Evolutionary conservation across 2,888 invertebrate species (phyloP), one percentile per base, ranked within the genome.

Genomic region (Deilephila elpenor): DNA sequence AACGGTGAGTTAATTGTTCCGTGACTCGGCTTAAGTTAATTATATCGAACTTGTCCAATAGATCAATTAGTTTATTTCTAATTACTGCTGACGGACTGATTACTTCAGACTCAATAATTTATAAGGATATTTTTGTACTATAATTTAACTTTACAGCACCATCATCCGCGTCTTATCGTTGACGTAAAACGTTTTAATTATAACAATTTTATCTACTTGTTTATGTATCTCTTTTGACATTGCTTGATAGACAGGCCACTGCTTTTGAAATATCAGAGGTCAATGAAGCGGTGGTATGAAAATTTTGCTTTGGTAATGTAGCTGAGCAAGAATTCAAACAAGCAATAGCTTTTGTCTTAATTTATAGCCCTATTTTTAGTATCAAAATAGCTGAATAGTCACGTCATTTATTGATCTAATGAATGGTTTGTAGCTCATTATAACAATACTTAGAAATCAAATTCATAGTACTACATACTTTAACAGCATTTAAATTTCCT

Each of bases 161-260:
- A 64, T 75, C 71, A 77, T 77, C 73, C 75, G 62, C 77, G 75
- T 59, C 74, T 76, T 79, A 83, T 78, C 79, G 76, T 75, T 86
- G 87, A 86, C 87, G 86, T 82, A 84, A 78, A 72, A 73, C 70
- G 59, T 72, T 72, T 73, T 75, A 76, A 80, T 85, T 81, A 80
- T 80, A 79, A 81, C 80, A 75, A 70, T 77, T 83, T 84, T 84
- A 86, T 83, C 82, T 80, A 77, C 37, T 20, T 74, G 70, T 79
- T 78, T 79, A 70, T 76, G 77, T 75, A 82, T 78, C 80, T 80
- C 44, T 80, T 79, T 76, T 83, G 82, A 82, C 82, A 79, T 82
- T 80, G 75, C 75, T 76, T 80, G 82, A 83, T 75, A 67, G 20
- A 67, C 44, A 44, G 20, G 5, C 20, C 5, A 20, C 20, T 72